phyloP scores from a whole-genome alignment of 2,888 invertebrate species.

The Sphaerophoria rueppellii region DNA sequence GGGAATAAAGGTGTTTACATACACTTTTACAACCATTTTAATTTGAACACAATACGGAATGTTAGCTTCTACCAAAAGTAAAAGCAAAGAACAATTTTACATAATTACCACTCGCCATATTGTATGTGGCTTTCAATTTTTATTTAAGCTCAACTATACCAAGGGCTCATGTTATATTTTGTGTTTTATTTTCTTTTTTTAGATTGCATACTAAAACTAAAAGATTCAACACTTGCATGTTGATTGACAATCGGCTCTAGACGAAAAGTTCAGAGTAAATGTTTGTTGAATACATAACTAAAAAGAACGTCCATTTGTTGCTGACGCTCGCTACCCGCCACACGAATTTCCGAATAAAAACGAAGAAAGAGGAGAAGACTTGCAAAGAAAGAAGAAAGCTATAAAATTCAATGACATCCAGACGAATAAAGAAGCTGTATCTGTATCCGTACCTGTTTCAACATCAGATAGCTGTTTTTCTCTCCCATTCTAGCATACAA shows the following conservation, averaged over 20 bases:
- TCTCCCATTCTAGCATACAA: slow-evolving; percentile 48
- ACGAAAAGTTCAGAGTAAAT: slow-evolving; percentile 59
- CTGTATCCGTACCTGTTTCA: slow-evolving; percentile 24
- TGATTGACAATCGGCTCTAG: slow-evolving; percentile 57
- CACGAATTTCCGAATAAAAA: slow-evolving; percentile 22
- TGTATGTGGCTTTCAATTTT: no score
- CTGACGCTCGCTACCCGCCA: slow-evolving; percentile 7
- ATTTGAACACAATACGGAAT: no score
- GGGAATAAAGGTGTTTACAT: no score
- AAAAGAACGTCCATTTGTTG: slow-evolving; percentile 31
- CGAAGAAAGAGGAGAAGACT: slow-evolving; percentile 5
- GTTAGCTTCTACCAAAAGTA: no score
- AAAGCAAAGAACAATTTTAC: no score
- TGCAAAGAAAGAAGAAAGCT: slow-evolving; percentile 56
- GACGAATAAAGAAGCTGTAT: slow-evolving; percentile 66
- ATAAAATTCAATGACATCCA: slow-evolving; percentile 72
- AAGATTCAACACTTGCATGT: slow-evolving; percentile 42
- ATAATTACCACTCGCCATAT: no score
- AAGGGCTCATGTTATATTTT: no score
- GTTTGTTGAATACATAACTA: slow-evolving; percentile 42
- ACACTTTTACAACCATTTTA: no score
- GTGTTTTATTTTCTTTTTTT: no score
- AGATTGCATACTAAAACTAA: no score
- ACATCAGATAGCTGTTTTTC: slow-evolving; percentile 31
- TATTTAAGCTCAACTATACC: no score